Evolutionary conservation across 2,113 vertebrate genomes (phyloP), one percentile per base, ranked within the genome.

Genomic region (Xiphias gladius): DNA sequence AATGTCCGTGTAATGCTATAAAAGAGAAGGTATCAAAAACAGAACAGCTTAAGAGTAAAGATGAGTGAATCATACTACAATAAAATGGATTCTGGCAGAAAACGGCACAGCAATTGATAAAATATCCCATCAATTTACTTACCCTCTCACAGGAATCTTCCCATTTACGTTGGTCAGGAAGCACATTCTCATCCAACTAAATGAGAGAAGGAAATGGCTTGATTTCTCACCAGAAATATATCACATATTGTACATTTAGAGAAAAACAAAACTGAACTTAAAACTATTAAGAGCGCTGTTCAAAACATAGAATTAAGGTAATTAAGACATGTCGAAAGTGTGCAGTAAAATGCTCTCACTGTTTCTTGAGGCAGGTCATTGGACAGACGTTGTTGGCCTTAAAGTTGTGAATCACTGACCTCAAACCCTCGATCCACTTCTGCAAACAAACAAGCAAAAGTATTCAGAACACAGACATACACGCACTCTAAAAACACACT

Each of bases 361-460:
- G 98, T 95, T 99, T 99, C 90, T 98, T 99, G 81, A 99, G 97
- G 93, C 97, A 99, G 0, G 98, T 99, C 97, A 98, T 99, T 3
- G 98, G 98, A 92, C 98, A 99, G 90, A 99, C 98, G 1, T 98
- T 99, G 96, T 99, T 99, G 88, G 98, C 97, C 93, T 97, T 98
- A 79, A 99, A 98, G 93, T 99, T 99, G 93, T 98, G 97, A 91
- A 98, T 99, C 91, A 99, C 97, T 41, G 97, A 96, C 93, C 95
- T 95, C 91, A 99, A 93, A 55, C 98, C 98, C 89, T 99, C 98
- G 37, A 97, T 96, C 98, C 98, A 99, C 95, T 97, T 97, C 98
- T 99, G 95, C 26, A 90, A 89, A 88, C n/a, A 88, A 64, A 83
- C 67, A 86, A 62, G 2, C 37, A 73, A 63, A 74, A 71, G 9